These are phyloP conservation scores for Dasyornis broadbenti DNA, from an alignment of 2,113 vertebrate species.

Conservation along the genomic window DNA sequence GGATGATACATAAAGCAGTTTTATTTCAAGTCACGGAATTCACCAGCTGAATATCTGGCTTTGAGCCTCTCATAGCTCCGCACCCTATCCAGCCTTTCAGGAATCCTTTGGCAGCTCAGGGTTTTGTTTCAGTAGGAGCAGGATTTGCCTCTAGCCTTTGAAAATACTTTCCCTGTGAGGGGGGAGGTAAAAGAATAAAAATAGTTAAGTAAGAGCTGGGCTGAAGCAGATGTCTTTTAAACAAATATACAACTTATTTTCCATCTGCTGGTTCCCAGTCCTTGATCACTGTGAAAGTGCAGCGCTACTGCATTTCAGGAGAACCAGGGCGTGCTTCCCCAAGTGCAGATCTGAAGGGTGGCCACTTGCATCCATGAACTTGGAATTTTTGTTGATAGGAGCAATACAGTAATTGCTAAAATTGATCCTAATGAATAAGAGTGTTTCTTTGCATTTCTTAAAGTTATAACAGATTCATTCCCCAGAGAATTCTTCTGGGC, in stretches of 20 bases:
- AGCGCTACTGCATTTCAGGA: neutral
- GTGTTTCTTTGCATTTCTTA: neutral
- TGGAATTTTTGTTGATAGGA: neutral
- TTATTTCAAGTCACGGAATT: neutral
- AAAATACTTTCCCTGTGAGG: neutral
- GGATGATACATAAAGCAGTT: neutral
- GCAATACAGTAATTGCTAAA: neutral
- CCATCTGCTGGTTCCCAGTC: neutral
- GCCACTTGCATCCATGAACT: neutral
- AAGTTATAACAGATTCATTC: neutral
- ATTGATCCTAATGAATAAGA: neutral
- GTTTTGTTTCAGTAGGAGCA: neutral
- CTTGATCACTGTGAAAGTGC: neutral
- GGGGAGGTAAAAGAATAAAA: neutral
- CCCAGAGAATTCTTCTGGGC: neutral
- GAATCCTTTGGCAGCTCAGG: neutral
- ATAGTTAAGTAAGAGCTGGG: neutral
- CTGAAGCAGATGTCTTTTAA: neutral
- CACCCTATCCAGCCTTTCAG: neutral
- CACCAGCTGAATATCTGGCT: neutral
- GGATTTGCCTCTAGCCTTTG: neutral
- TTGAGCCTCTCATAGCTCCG: neutral
- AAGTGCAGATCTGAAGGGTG: neutral
- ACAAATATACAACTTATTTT: slow-evolving; percentile 19
- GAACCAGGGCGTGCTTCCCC: neutral